A percentile compares a stretch with the other conserved stretches of the same genome.
Evolutionary conservation across 2,797 vertebrate genomes (phyloP).

Genomic region (Catharus ustulatus): DNA sequence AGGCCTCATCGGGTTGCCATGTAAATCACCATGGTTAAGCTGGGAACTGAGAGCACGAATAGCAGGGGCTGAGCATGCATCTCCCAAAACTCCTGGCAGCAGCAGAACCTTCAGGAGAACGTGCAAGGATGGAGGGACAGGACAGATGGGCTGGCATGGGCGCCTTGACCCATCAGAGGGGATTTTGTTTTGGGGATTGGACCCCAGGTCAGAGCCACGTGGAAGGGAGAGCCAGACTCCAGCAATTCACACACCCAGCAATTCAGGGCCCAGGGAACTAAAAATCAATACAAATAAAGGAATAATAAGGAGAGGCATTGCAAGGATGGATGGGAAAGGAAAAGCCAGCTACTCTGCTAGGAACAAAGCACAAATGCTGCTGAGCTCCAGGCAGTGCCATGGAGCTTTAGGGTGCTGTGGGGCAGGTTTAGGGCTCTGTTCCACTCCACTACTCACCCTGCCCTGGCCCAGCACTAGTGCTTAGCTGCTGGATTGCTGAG

Average conservation of each 20-base stretch:
- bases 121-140: background rate
- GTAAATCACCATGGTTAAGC: slow-evolving; percentile 66
- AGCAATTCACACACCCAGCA: background rate
- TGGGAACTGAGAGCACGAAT: background rate
- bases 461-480: background rate
- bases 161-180: too few relatives aligned
- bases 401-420: background rate
- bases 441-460: background rate
- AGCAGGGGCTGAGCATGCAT: background rate
- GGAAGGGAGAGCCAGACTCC: background rate
- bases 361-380: background rate
- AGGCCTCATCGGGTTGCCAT: slow-evolving; percentile 63
- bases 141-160: rapidly evolving
- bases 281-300: slow-evolving; percentile 51
- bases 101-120: rapidly evolving
- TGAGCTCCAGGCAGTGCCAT: background rate
- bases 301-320: slow-evolving; percentile 28
- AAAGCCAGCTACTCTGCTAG: background rate
- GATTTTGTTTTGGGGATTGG: background rate
- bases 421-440: background rate
- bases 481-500: background rate
- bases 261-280: slow-evolving; percentile 1
- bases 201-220: background rate
- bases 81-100: slow-evolving; percentile 12
- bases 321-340: background rate